phyloP scores from a whole-genome alignment of 2,797 vertebrate species.

The Champsocephalus gunnari region DNA sequence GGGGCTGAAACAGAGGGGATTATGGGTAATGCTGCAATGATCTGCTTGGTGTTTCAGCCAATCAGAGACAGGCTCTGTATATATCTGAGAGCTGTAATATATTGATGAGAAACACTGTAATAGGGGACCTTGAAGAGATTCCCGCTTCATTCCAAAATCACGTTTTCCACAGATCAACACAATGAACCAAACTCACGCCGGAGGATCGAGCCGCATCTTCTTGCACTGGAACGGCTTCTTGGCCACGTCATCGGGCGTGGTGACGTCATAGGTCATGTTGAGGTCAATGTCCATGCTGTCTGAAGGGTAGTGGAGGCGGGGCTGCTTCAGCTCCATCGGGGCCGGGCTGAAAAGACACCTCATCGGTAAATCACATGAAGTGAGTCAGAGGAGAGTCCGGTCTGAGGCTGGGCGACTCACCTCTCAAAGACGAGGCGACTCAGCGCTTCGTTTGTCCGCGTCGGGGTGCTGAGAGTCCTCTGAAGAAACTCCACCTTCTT shows the following conservation, averaged over 20 bases:
- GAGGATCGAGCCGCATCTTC: slow-evolving; percentile 87
- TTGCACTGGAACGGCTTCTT: slow-evolving; percentile 81
- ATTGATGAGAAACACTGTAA: too few relatives aligned
- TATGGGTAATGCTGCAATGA: too few relatives aligned
- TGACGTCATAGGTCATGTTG: slow-evolving; percentile 88
- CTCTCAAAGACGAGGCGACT: slow-evolving; percentile 92
- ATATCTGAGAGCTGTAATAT: too few relatives aligned
- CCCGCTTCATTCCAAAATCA: not conserved
- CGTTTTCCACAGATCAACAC: not conserved
- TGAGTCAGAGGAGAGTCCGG: not conserved
- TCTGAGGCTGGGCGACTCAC: slow-evolving; percentile 68
- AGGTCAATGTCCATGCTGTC: slow-evolving; percentile 88
- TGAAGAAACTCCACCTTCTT: slow-evolving; percentile 95
- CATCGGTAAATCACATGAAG: not conserved
- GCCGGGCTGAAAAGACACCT: slow-evolving; percentile 83
- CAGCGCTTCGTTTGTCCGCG: slow-evolving; percentile 88
- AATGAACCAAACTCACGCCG: slow-evolving; percentile 78
- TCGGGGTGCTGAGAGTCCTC: slow-evolving; percentile 92
- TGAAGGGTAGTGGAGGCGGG: slow-evolving; percentile 82
- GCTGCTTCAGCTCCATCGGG: slow-evolving; percentile 88
- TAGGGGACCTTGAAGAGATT: too few relatives aligned
- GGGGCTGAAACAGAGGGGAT: too few relatives aligned
- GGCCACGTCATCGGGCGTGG: slow-evolving; percentile 86
- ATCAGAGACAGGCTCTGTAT: too few relatives aligned
- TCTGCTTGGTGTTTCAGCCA: too few relatives aligned